Evolutionary conservation across 2,888 invertebrate genomes (phyloP), one percentile per base, ranked within the genome.

Genomic region (Drosophila rubida): DNA sequence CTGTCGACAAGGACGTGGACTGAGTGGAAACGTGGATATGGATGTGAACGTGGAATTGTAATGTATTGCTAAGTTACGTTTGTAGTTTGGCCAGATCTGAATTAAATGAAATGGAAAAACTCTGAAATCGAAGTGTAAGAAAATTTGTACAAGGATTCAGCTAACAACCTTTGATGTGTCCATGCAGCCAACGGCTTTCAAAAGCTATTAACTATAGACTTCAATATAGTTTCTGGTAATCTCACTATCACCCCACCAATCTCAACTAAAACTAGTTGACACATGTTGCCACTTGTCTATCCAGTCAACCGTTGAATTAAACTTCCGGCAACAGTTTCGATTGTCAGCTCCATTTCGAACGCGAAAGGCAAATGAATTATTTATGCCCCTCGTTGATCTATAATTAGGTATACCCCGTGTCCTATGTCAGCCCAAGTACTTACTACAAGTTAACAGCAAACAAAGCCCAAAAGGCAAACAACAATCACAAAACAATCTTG

Each of bases 361-460:
- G 35, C 35, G 46, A 49, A 49, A 44, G 13, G 11, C n/a, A 11
- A 13, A 42, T 45, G 11, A 39, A 35, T 58, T 54, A 69, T 69
- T 46, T 44, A 58, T 58, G 46, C 44, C 39, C 27, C 46, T 49
- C 13, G 2, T 16, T 25, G 25, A 51, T 32, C 27, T 41, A 6
- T 61, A 64, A 39, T 64, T 42, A 50, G 45, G 13, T 27, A 25
- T 11, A 39, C n/a, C 30, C 44, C 48, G 35, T 46, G 19, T 32
- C 37, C 16, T 35, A 65, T 65, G 45, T 60, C 14, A 9, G 13
- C 11, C 11, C 35, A 30, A 37, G 35, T 44, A 55, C 19, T 71
- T 49, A 50, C 57, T 22, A n/a, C 74, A 74, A 69, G 60, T 68
- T 71, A 76, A 69, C 61, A 61, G 55, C 55, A 42, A 59, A 59